Percentiles rank a stretch among this genome's conserved stretches.
phyloP scores from a whole-genome alignment of 2,888 invertebrate species.

The Alcis repandata region DNA sequence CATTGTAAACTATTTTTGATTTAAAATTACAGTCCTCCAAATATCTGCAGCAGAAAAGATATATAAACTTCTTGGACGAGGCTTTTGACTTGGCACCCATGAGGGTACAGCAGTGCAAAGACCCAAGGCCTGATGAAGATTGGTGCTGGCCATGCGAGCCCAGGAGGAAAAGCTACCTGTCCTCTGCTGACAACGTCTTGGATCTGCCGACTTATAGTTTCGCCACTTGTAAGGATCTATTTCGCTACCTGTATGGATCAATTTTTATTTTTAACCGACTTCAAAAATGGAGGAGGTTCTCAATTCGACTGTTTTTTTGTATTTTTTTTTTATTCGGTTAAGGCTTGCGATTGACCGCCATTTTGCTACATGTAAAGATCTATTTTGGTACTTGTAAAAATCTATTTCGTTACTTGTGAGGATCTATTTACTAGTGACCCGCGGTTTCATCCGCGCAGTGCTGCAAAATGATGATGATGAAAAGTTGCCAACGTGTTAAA shows the following conservation, averaged over 20 bases:
- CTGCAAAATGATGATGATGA: too few relatives aligned
- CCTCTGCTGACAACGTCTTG: slow-evolving; percentile 74
- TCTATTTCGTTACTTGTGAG: too few relatives aligned
- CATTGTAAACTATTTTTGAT: slow-evolving; percentile 13
- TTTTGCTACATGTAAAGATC: slow-evolving; percentile 70
- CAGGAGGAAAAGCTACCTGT: slow-evolving; percentile 63
- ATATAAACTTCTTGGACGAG: slow-evolving; percentile 63
- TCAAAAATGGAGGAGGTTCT: too few relatives aligned
- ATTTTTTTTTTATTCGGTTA: too few relatives aligned
- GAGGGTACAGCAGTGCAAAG: slow-evolving; percentile 25
- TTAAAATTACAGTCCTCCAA: slow-evolving; percentile 59
- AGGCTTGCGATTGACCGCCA: too few relatives aligned
- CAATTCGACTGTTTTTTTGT: too few relatives aligned
- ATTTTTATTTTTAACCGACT: too few relatives aligned
- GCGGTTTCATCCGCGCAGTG: too few relatives aligned
- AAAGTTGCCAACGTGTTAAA: too few relatives aligned
- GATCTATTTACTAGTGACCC: too few relatives aligned
- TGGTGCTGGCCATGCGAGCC: slow-evolving; percentile 76
- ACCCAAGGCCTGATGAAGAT: slow-evolving; percentile 13
- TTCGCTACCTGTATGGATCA: too few relatives aligned
- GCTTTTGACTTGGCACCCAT: slow-evolving; percentile 65
- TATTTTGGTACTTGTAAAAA: too few relatives aligned
- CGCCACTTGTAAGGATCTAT: slow-evolving; percentile 73
- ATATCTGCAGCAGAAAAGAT: slow-evolving; percentile 64
- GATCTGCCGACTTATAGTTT: slow-evolving; percentile 74